These are phyloP conservation scores for Ennomos erosarius DNA, from an alignment of 2,888 invertebrate species.

Conservation along the genomic window DNA sequence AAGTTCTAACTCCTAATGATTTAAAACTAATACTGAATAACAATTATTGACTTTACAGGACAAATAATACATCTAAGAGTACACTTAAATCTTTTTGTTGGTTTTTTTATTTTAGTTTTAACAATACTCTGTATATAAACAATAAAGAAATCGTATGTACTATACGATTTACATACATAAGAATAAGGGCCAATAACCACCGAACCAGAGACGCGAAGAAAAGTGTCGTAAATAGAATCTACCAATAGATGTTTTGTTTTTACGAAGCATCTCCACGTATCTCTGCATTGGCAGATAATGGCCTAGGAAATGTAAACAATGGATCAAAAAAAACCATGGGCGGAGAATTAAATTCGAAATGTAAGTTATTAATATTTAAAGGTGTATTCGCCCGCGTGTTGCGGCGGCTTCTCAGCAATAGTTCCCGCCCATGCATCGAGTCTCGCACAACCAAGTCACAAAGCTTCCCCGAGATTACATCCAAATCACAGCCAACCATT, in stretches of 20 bases:
- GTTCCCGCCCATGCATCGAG: constrained; percentile 17
- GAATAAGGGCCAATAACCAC: too few species aligned
- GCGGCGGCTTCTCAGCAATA: not conserved
- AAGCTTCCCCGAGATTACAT: constrained; percentile 54
- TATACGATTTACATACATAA: constrained; percentile 43
- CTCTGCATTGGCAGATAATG: constrained; percentile 15
- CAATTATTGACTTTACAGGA: constrained; percentile 65
- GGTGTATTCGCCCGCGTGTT: not conserved
- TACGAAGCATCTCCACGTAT: too few species aligned
- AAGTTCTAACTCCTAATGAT: constrained; percentile 76
- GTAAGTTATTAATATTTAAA: constrained; percentile 1
- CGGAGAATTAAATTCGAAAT: constrained; percentile 26
- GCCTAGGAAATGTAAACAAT: constrained; percentile 28
- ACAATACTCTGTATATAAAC: constrained; percentile 73
- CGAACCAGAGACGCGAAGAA: too few species aligned
- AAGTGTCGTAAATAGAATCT: too few species aligned
- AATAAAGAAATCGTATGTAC: constrained; percentile 55
- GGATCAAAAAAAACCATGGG: constrained; percentile 33
- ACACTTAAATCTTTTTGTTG: constrained; percentile 52
- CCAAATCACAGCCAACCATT: constrained; percentile 74
- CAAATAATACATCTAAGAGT: constrained; percentile 28
- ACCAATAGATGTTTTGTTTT: too few species aligned
- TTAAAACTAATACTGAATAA: constrained; percentile 79
- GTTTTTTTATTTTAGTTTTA: constrained; percentile 50
- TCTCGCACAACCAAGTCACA: constrained; percentile 34